A percentile compares a stretch with the other conserved stretches of the same genome.
These are phyloP conservation scores for Isoperla grammatica DNA, from an alignment of 2,888 invertebrate species.

Conservation along the genomic window DNA sequence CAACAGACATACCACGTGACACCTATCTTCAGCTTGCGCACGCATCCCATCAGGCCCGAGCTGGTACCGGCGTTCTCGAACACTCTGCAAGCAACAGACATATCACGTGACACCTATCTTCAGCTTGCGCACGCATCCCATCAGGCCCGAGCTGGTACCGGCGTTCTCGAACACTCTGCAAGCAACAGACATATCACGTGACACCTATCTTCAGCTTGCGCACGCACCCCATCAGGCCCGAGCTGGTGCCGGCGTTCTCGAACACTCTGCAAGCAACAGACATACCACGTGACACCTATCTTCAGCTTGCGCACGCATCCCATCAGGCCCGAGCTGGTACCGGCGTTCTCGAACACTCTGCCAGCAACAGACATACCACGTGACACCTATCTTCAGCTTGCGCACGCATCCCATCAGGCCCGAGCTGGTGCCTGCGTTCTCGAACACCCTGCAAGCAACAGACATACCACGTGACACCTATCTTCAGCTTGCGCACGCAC, in stretches of 20 bases:
- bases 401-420: constrained; percentile 83
- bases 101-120: too few relatives aligned
- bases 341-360: constrained; percentile 78
- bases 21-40: constrained; percentile 75
- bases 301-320: constrained; percentile 79
- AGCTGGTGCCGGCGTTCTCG: constrained; percentile 74
- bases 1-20: too few relatives aligned
- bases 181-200: too few relatives aligned
- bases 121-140: constrained; percentile 78
- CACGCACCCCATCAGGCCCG: constrained; percentile 80
- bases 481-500: constrained; percentile 73
- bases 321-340: constrained; percentile 70
- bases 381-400: constrained; percentile 74
- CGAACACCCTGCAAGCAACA: constrained; percentile 72
- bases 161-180: constrained; percentile 76
- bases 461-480: too few relatives aligned
- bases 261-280: constrained; percentile 73
- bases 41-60: constrained; percentile 78
- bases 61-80: constrained; percentile 77
- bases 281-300: too few relatives aligned
- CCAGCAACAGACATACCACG: too few relatives aligned
- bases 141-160: constrained; percentile 71
- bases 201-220: constrained; percentile 75
- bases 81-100: too few relatives aligned
- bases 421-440: constrained; percentile 72